Evolutionary conservation across 2,888 invertebrate genomes (phyloP).

Genomic region (Taphrorychus bicolor): DNA sequence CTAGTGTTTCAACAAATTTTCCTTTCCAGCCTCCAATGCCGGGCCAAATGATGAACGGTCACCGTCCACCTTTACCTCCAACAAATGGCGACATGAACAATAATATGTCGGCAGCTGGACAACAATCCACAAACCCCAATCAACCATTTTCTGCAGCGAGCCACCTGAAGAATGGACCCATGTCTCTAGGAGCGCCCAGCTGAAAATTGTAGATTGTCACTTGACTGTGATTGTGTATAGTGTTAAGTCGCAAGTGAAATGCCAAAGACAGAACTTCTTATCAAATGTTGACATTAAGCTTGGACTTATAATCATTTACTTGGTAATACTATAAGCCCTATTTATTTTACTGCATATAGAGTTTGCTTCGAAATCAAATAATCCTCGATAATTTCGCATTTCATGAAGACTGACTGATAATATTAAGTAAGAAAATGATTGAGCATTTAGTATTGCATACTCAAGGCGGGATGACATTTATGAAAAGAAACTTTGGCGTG

Average conservation of each 20-base stretch:
- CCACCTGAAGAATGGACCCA: conserved; percentile 58
- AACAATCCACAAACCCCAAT: conserved; percentile 53
- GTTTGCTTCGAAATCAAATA: too few relatives aligned
- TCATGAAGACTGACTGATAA: too few relatives aligned
- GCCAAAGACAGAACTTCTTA: neutral
- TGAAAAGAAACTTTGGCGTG: too few relatives aligned
- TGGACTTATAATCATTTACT: too few relatives aligned
- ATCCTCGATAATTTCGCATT: too few relatives aligned
- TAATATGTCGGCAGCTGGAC: conserved; percentile 68
- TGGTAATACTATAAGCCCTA: too few relatives aligned
- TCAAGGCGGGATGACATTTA: too few relatives aligned
- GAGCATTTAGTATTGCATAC: too few relatives aligned
- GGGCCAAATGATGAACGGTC: conserved; percentile 65
- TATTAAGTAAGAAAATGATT: too few relatives aligned
- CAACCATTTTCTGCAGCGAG: conserved; percentile 60
- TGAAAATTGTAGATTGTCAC: conserved; percentile 60
- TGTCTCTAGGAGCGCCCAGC: conserved; percentile 70
- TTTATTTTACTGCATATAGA: too few relatives aligned
- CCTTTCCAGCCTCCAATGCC: conserved; percentile 56
- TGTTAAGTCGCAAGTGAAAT: neutral
- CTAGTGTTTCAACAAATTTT: too few relatives aligned
- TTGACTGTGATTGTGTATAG: conserved; percentile 27
- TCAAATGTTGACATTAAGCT: too few relatives aligned
- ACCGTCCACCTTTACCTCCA: conserved; percentile 54
- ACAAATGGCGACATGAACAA: conserved; percentile 72